Evolutionary conservation across 2,113 vertebrate species (phyloP).

Genomic region (Heloderma charlesbogerti): DNA sequence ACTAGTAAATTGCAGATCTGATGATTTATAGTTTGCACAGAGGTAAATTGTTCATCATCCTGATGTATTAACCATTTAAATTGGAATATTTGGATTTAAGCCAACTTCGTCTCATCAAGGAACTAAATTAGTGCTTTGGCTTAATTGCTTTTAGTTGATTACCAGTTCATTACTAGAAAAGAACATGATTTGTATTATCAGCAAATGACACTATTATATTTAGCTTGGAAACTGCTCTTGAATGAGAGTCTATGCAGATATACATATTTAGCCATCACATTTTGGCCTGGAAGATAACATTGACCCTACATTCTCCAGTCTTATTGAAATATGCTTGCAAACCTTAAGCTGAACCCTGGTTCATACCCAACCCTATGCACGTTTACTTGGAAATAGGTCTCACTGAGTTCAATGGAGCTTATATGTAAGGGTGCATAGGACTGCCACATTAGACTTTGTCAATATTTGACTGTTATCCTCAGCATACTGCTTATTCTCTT

Average conservation of each 20-base stretch:
- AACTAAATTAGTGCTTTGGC: slow-evolving; percentile 15
- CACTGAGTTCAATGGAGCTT: background rate
- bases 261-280: background rate
- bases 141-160: slow-evolving; percentile 16
- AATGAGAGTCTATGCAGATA: slow-evolving; percentile 10
- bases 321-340: background rate
- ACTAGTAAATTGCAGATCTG: background rate
- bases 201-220: background rate
- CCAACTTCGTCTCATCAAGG: background rate
- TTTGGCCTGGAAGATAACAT: background rate
- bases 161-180: background rate
- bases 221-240: background rate
- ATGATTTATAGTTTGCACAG: slow-evolving; percentile 9
- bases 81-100: background rate
- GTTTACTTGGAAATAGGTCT: background rate
- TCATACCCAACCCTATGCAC: background rate
- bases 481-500: background rate
- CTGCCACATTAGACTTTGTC: background rate
- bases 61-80: slow-evolving; percentile 9
- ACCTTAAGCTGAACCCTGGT: background rate
- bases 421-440: background rate
- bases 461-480: background rate
- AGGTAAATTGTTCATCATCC: background rate
- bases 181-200: background rate
- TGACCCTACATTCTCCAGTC: background rate